Base-by-base conservation (phyloP, 2,797 vertebrate species). In the Hypotaenidia okinawae region DNA sequence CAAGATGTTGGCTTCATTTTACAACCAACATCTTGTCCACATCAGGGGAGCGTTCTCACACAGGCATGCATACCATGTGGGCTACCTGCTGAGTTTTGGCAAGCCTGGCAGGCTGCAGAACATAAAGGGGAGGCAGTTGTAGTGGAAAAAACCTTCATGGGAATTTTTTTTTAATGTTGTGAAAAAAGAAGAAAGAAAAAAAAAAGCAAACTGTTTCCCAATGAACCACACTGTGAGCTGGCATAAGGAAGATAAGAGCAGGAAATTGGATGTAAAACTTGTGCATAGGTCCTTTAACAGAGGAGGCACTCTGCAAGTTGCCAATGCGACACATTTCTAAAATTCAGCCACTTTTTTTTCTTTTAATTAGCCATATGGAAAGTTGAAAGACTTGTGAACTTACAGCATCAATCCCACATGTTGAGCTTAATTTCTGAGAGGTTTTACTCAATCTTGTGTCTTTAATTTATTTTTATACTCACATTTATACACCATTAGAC, bases 1-100 rank as follows among this genome's bases (percentile, higher is more conserved):
- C 97, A 98, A 97, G 97, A 98, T 97, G 97, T 98, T 98, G 97
- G 96, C 96, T 98, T 98, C 97, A 95, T 93, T 98, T 98, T 98
- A 98, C 96, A 98, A 93, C 97, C 92, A 96, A 98, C 98, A 98
- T 98, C 97, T 98, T 98, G 98, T 98, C 97, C 97, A 96, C 97
- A 98, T 98, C 98, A 98, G 98, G 97, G 92, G 96, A 97, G 96
- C 90, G 59, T 98, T 98, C 97, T 97, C 95, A 98, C 97, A 97
- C 97, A 98, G 97, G 97, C 97, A 97, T 85, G 87, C 97, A 98
- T 97, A 98, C 97, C 98, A 98, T 97, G 97, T 94, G 97, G 97
- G 92, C 97, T 98, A 98, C 98, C 98, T 98, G 98, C 98, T 98
- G 98, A 92, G 97, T 95, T 98, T 95, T 98, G 97, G 98, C 97